phyloP scores from a whole-genome alignment of 2,888 invertebrate species.

The Priocnemis perturbator region DNA sequence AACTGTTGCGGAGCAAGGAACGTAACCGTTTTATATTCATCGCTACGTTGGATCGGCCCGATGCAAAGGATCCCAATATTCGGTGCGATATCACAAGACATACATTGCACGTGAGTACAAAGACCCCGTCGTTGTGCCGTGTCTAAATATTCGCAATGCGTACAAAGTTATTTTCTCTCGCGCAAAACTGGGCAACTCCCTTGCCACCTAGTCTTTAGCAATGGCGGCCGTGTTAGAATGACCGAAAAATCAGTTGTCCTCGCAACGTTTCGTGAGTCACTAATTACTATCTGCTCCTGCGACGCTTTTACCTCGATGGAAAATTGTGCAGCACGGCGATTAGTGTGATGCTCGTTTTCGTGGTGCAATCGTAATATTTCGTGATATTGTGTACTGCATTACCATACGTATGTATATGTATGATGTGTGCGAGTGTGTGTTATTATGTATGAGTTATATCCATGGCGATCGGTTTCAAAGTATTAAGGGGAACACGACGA shows the following conservation, averaged over 20 bases:
- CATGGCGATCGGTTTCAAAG: slow-evolving; percentile 41
- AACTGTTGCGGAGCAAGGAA: slow-evolving; percentile 49
- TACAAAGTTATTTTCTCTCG: slow-evolving; percentile 26
- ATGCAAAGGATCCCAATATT: slow-evolving; percentile 62
- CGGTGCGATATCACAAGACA: slow-evolving; percentile 57
- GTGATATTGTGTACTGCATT: no score
- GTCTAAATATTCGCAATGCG: background rate
- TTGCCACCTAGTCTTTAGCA: slow-evolving; percentile 53
- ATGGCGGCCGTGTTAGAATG: slow-evolving; percentile 58
- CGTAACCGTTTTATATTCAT: slow-evolving; percentile 53
- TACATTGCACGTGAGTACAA: slow-evolving; percentile 66
- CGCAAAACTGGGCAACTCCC: slow-evolving; percentile 63
- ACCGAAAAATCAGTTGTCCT: slow-evolving; percentile 43
- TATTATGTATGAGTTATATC: slow-evolving; percentile 35
- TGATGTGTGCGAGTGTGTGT: slow-evolving; percentile 20
- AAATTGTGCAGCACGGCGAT: background rate
- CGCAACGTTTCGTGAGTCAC: slow-evolving; percentile 22
- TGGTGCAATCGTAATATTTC: no score
- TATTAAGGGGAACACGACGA: slow-evolving; percentile 23
- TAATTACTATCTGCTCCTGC: slow-evolving; percentile 6
- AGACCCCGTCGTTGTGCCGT: slow-evolving; percentile 11
- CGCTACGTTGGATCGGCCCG: slow-evolving; percentile 59
- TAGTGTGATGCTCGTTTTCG: no score
- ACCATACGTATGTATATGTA: slow-evolving; percentile 6
- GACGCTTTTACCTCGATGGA: slow-evolving; percentile 2